A percentile compares a stretch with the other conserved stretches of the same genome.
Conservation (phyloP, 2,888 invertebrate species). For the Tenthredo amoena region DNA sequence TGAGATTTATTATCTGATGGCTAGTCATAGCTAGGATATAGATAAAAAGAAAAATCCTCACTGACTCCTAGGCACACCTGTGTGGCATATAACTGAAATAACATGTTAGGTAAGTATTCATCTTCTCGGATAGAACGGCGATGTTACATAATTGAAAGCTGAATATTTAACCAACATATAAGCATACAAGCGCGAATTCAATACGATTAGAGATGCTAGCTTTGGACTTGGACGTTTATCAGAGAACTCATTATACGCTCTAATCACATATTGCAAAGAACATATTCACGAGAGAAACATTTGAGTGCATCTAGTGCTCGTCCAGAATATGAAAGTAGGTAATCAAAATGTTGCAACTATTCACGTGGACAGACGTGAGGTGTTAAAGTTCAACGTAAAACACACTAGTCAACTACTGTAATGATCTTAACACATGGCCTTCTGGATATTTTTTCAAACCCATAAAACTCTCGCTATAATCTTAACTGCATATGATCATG, state of each 20-base stretch:
- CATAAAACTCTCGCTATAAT: background rate
- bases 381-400: slow-evolving; percentile 42
- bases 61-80: background rate
- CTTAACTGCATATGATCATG: slow-evolving; percentile 12
- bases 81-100: background rate
- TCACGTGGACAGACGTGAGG: slow-evolving; percentile 28
- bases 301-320: slow-evolving; percentile 28
- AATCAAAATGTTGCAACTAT: slow-evolving; percentile 62
- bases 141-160: background rate
- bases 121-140: slow-evolving; percentile 6
- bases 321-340: slow-evolving; percentile 61
- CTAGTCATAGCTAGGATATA: background rate
- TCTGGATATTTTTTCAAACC: background rate
- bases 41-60: background rate
- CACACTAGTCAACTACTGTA: slow-evolving; percentile 1
- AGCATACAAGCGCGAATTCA: background rate
- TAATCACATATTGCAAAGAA: slow-evolving; percentile 45
- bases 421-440: slow-evolving; percentile 23
- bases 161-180: slow-evolving; percentile 14
- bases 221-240: slow-evolving; percentile 34
- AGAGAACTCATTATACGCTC: slow-evolving; percentile 42
- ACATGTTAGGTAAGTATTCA: slow-evolving; percentile 21
- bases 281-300: slow-evolving; percentile 7
- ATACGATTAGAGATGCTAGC: slow-evolving; percentile 43
- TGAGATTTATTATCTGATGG: background rate